Evolutionary conservation across 2,888 invertebrate species (phyloP).

Genomic region (Eristalinus aeneus): DNA sequence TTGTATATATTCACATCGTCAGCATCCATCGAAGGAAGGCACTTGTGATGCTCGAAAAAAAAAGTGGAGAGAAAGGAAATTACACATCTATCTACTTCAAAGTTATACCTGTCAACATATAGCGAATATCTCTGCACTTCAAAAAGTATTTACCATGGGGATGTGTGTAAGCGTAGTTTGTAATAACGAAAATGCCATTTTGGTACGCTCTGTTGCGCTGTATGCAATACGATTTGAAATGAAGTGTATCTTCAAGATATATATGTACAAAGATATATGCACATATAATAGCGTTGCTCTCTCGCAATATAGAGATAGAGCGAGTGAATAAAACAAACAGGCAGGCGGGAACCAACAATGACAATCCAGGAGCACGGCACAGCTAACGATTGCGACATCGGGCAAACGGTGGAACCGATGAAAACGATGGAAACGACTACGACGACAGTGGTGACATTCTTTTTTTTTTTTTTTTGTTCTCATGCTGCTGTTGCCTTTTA

Average conservation of each 20-base stretch:
- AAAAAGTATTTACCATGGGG: slow-evolving; percentile 5
- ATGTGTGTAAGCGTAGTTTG: neutral
- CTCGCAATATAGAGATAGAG: slow-evolving; percentile 17
- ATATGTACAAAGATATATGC: slow-evolving; percentile 10
- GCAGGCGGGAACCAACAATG: slow-evolving; percentile 22
- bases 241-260: slow-evolving; percentile 55
- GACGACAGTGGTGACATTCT: slow-evolving; percentile 39
- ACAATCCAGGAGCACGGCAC: slow-evolving; percentile 33
- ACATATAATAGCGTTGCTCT: neutral
- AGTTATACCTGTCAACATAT: slow-evolving; percentile 71
- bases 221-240: slow-evolving; percentile 49
- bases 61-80: slow-evolving; percentile 2
- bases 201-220: slow-evolving; percentile 73
- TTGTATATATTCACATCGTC: neutral
- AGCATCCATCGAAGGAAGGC: neutral
- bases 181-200: slow-evolving; percentile 77
- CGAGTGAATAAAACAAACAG: slow-evolving; percentile 35
- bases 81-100: slow-evolving; percentile 72
- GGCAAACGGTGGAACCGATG: slow-evolving; percentile 54
- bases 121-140: slow-evolving; percentile 43
- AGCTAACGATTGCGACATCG: slow-evolving; percentile 57
- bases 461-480: slow-evolving; percentile 18
- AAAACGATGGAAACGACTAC: slow-evolving; percentile 5
- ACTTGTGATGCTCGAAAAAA: neutral
- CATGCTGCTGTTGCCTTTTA: neutral